phyloP scores from a whole-genome alignment of 2,888 invertebrate genomes.

The Protula sp. region DNA sequence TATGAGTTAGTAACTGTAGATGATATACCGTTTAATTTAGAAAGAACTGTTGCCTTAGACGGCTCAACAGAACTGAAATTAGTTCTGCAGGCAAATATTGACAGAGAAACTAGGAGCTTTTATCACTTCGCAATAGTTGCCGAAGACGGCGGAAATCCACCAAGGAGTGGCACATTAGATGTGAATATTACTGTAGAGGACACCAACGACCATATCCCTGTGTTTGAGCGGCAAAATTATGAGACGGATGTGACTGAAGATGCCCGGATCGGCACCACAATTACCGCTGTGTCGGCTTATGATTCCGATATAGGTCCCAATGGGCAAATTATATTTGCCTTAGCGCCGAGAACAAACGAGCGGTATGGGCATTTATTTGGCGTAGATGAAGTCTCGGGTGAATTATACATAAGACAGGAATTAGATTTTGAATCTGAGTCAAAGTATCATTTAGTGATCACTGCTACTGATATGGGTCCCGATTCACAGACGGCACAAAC shows the following conservation, averaged over 20 bases:
- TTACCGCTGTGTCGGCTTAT: slow-evolving; percentile 13
- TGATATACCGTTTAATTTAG: slow-evolving; percentile 9
- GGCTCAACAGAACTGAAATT: slow-evolving; percentile 13
- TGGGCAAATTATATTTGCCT: slow-evolving; percentile 13
- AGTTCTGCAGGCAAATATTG: slow-evolving; percentile 12
- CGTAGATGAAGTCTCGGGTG: slow-evolving; percentile 7
- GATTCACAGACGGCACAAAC: slow-evolving; percentile 75
- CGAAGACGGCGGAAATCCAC: slow-evolving; percentile 73
- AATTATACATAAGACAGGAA: slow-evolving; percentile 5
- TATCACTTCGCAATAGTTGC: slow-evolving; percentile 78
- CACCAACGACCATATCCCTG: slow-evolving; percentile 23
- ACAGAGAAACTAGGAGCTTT: slow-evolving; percentile 17
- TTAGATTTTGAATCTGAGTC: slow-evolving; percentile 9
- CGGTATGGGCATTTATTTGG: slow-evolving; percentile 14
- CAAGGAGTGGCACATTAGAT: slow-evolving; percentile 13
- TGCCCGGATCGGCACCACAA: slow-evolving; percentile 1
- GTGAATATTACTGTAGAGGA: slow-evolving; percentile 19
- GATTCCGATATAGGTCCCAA: slow-evolving; percentile 19
- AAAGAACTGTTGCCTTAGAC: slow-evolving; percentile 10
- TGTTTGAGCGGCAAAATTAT: slow-evolving; percentile 11
- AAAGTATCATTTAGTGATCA: slow-evolving; percentile 9
- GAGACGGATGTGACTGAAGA: slow-evolving; percentile 18
- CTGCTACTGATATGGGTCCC: slow-evolving; percentile 12
- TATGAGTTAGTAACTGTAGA: slow-evolving; percentile 14
- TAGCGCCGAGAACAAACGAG: slow-evolving; percentile 4